Percentiles rank a stretch among this genome's conserved stretches.
phyloP scores from a whole-genome alignment of 2,113 vertebrate species.

The Rissa tridactyla region DNA sequence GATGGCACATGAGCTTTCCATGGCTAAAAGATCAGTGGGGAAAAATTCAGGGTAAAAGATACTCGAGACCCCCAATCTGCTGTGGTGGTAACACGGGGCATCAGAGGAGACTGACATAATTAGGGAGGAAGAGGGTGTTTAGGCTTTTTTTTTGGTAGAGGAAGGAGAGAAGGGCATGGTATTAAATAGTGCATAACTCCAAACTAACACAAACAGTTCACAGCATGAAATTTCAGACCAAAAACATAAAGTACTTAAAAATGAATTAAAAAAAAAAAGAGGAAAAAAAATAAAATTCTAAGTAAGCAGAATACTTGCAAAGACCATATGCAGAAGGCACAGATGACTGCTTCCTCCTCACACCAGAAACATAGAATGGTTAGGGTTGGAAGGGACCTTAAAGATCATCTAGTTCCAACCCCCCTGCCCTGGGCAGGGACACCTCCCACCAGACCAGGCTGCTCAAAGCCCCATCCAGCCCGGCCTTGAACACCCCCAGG shows the following conservation, averaged over 20 bases:
- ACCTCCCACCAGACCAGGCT: background rate
- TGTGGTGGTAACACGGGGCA: fast-evolving
- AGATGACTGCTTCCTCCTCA: background rate
- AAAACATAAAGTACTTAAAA: background rate
- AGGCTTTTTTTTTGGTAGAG: background rate
- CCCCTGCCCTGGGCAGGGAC: background rate
- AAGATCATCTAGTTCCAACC: background rate
- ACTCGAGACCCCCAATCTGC: fast-evolving
- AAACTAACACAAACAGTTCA: background rate
- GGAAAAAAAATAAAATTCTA: background rate
- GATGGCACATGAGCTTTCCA: background rate
- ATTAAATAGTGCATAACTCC: background rate
- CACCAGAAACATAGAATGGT: background rate
- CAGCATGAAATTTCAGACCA: background rate
- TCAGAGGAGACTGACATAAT: background rate
- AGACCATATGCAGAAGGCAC: background rate
- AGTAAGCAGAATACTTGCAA: background rate
- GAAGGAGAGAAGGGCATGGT: background rate
- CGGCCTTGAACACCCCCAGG: background rate
- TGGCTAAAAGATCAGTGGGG: background rate
- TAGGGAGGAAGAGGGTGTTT: background rate
- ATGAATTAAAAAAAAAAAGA: background rate
- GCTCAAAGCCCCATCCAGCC: background rate
- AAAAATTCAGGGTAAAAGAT: background rate
- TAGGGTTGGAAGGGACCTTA: background rate